phyloP scores from a whole-genome alignment of 2,113 vertebrate species.

The Corythornis madagascariensis region DNA sequence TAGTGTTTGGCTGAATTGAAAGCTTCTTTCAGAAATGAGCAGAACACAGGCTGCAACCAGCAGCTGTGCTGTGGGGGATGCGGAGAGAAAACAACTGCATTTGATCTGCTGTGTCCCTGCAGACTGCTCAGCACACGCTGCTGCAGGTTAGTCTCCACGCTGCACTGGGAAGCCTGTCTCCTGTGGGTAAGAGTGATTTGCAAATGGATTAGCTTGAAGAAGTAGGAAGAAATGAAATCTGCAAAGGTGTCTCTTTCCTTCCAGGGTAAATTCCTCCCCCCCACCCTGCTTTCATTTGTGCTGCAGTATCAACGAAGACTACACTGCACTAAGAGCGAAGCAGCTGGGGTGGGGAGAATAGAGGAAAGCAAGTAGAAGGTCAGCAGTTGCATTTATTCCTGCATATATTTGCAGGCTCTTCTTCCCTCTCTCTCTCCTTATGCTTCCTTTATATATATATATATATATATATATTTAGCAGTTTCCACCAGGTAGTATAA shows the following conservation, averaged over 20 bases:
- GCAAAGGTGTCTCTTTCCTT: slow-evolving; percentile 17
- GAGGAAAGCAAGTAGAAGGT: neutral
- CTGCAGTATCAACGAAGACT: slow-evolving; percentile 25
- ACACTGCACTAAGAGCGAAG: slow-evolving; percentile 6
- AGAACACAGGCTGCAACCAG: neutral
- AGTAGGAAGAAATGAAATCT: slow-evolving; percentile 25
- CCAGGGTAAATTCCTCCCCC: neutral
- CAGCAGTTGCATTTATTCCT: neutral
- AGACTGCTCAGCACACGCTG: too few species aligned
- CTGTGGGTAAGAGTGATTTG: slow-evolving; percentile 18
- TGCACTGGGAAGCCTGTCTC: neutral
- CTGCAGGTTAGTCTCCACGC: too few species aligned
- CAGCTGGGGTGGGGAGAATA: neutral
- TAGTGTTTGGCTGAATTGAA: neutral
- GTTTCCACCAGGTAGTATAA: slow-evolving; percentile 14
- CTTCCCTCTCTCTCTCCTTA: neutral
- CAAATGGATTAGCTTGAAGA: slow-evolving; percentile 52
- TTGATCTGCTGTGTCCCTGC: neutral
- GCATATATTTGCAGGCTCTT: neutral
- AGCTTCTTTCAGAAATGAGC: neutral
- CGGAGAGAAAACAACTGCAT: neutral
- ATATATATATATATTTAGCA: neutral
- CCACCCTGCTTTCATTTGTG: neutral
- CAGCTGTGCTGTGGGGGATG: neutral
- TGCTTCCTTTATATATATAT: neutral